Evolutionary conservation across 1,140 invertebrate genomes (phyloP), one percentile per base, ranked within the genome.

Genomic region (Hyphantria cunea): DNA sequence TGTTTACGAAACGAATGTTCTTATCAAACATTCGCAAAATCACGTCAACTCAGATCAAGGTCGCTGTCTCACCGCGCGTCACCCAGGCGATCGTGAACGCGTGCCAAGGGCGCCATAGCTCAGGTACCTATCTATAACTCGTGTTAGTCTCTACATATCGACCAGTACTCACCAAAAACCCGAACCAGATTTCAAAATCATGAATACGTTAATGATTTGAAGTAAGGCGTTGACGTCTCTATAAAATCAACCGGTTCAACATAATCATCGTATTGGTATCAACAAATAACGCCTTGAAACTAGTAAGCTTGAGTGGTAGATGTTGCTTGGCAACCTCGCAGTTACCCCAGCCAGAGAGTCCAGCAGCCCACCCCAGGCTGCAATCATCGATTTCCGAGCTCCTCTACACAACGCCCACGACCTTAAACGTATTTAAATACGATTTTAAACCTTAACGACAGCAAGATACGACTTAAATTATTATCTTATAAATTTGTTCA

Each of bases 11-110:
- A 10, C n/a, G 37, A 39, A 39, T 39, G n/a, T n/a, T n/a, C n/a
- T n/a, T n/a, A 39, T 31, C 14, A 59, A 58, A 41, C 13, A 7
- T 48, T 50, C 54, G 45, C 45, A 34, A 55, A 66, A 55, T 61
- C 47, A 45, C 45, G 50, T 55, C 60, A 66, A 61, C 51, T 55
- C 31, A 33, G 32, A 50, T 14, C 64, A 66, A 66, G 64, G 64
- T 55, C 56, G 31, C 25, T 6, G 45, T 44, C 56, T 48, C 15
- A 48, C 32, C 55, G 41, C 48, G 11, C 58, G 58, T 60, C 58
- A 44, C 58, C 63, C 45, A 17, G 58, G 58, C 56, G 51, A 66
- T 58, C 45, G 51, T 56, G 51, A 60, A 45, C 51, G 34, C 64
- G 45, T 50, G 56, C 56, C 51, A 55, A 50, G 51, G 47, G 34